Evolutionary conservation across 2,797 vertebrate species (phyloP).

Genomic region (Phrynocephalus forsythii): DNA sequence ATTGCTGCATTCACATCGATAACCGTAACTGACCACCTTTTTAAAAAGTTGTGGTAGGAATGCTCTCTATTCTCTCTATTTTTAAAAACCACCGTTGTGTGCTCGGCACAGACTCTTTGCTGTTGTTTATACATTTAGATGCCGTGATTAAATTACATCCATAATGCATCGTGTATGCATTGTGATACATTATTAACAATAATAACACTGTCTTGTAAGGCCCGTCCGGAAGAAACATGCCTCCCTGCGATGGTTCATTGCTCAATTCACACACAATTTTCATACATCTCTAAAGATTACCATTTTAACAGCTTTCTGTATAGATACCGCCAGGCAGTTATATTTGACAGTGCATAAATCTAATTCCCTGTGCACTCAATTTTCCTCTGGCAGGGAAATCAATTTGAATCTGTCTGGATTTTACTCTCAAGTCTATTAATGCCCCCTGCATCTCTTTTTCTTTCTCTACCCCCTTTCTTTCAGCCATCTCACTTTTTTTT

Average conservation of each 20-base stretch:
- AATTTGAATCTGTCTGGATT: conserved; percentile 77
- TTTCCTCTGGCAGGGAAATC: conserved; percentile 78
- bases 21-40: background rate
- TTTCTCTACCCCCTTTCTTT: background rate
- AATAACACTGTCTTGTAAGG: conserved; percentile 47
- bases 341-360: conserved; percentile 76
- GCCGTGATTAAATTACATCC: conserved; percentile 67
- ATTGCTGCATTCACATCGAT: rapidly evolving
- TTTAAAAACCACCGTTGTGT: background rate
- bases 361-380: conserved; percentile 73
- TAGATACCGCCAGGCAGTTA: conserved; percentile 71
- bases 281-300: conserved; percentile 74
- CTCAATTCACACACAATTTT: conserved; percentile 70
- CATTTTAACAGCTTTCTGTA: conserved; percentile 74
- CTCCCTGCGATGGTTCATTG: conserved; percentile 61
- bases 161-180: conserved; percentile 60
- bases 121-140: conserved; percentile 59
- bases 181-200: conserved; percentile 64
- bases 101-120: background rate
- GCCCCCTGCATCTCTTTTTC: conserved; percentile 56
- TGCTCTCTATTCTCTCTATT: background rate
- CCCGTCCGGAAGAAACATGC: conserved; percentile 51
- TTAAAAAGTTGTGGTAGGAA: background rate
- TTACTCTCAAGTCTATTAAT: conserved; percentile 76
- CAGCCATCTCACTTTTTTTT: conserved; percentile 47